Evolutionary conservation across 2,888 invertebrate genomes (phyloP), one percentile per base, ranked within the genome.

Genomic region (Drosophila hawaiiensis): DNA sequence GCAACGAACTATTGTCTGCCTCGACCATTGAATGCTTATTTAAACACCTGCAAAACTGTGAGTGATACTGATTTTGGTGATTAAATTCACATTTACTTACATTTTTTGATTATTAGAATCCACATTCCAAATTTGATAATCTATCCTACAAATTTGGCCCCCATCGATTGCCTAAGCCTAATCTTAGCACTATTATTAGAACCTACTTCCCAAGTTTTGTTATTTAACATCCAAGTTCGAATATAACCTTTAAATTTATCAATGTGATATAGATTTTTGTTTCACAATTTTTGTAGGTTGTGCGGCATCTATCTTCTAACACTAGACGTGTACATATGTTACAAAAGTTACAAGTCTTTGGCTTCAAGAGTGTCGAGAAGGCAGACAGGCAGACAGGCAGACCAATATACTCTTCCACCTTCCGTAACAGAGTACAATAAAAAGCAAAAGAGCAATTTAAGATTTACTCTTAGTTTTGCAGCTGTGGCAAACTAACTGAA

Each of bases 341-440:
- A 1, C 16, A 16, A 4, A 41, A 41, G 2, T 2, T 2, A 4
- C 39, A 0, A n/a, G 39, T 1, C 3, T 1, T 0, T 0, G n/a
- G n/a, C 4, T 10, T 3, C 12, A 43, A 6, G n/a, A 0, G 6
- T n/a, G n/a, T 10, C 10, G 3, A 43, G 5, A 5, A 41, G 12
- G 1, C 41, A 12, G 3, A n/a, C 1, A 41, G 12, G 1, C 41
- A 12, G 3, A n/a, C 1, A 12, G 12, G 3, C 6, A 14, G 1
- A 1, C 3, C 2, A 43, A 14, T 22, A 43, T 1, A 3, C 43
- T 3, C 43, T 6, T 43, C 12, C n/a, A 12, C 43, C 43, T n/a
- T 41, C 4, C 1, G 4, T 4, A 3, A 16, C 16, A n/a, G 4
- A 9, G 39, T n/a, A 19, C 19, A 39, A 19, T n/a, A n/a, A 41